These are phyloP conservation scores for Toxostoma redivivum DNA, from an alignment of 2,113 vertebrate genomes.

Conservation along the genomic window DNA sequence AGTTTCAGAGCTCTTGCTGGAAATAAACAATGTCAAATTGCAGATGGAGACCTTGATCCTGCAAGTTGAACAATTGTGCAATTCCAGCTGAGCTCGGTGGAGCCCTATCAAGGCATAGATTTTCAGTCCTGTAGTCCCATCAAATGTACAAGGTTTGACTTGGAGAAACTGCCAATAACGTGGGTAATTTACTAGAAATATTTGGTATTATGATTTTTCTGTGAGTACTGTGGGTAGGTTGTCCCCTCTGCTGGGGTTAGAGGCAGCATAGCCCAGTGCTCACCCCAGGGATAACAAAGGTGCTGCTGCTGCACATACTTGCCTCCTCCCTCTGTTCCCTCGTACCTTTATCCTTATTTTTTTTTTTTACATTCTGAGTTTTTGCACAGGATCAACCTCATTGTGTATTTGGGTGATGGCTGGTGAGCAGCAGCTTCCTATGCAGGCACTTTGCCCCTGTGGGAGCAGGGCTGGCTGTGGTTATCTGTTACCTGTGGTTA, in stretches of 20 bases:
- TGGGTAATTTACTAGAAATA: not conserved
- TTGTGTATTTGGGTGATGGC: not conserved
- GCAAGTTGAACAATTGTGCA: accelerated
- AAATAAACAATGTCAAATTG: constrained; percentile 11
- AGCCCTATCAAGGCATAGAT: not conserved
- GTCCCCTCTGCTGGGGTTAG: not conserved
- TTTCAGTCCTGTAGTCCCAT: not conserved
- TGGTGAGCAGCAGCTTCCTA: not conserved
- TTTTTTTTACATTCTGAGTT: accelerated
- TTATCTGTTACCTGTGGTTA: not conserved
- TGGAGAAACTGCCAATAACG: not conserved
- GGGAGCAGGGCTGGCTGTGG: not conserved
- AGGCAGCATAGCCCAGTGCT: not conserved
- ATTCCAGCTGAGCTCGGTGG: not conserved
- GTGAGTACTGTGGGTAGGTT: not conserved
- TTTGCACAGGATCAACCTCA: not conserved
- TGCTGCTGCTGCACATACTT: not conserved
- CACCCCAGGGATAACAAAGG: not conserved
- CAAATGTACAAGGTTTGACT: not conserved
- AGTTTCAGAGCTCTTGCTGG: not conserved
- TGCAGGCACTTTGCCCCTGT: not conserved
- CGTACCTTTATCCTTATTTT: not conserved
- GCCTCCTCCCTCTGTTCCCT: not conserved
- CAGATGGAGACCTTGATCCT: not conserved
- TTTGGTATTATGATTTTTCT: not conserved